A percentile compares a stretch with the other conserved stretches of the same genome.
Evolutionary conservation across 2,797 vertebrate species (phyloP).

Genomic region (Eutrigla gurnardus): DNA sequence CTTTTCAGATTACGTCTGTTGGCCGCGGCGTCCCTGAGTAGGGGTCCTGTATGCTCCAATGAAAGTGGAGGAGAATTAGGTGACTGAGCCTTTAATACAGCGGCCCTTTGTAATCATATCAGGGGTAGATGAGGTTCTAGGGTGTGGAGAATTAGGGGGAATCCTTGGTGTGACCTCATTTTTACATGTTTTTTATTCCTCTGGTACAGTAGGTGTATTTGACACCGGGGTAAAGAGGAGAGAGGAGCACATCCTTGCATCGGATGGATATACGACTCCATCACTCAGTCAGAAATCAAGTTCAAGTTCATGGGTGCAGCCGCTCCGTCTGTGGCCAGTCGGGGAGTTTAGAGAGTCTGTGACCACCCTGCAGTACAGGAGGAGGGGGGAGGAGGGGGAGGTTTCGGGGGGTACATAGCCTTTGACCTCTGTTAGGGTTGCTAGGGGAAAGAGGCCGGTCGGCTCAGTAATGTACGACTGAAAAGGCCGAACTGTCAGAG

Average conservation of each 20-base stretch:
- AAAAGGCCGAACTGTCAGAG: conserved; percentile 96
- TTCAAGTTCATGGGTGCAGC: conserved; percentile 82
- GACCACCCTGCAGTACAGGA: conserved; percentile 62
- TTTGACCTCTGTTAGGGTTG: conserved; percentile 89
- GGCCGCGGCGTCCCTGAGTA: conserved; percentile 54
- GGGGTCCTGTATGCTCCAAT: conserved; percentile 69
- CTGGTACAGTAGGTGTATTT: not conserved
- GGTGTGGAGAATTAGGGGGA: conserved; percentile 53
- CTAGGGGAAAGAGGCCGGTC: conserved; percentile 91
- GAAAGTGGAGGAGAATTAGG: conserved; percentile 75
- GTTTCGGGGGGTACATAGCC: conserved; percentile 70
- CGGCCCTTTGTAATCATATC: conserved; percentile 74
- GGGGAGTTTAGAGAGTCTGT: conserved; percentile 53
- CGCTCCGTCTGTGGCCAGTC: conserved; percentile 61
- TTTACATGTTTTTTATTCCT: conserved; percentile 18
- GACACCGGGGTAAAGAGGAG: not conserved
- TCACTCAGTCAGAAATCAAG: conserved; percentile 61
- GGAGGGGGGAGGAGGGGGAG: conserved; percentile 34
- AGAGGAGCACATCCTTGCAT: not conserved
- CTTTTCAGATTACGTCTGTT: conserved; percentile 79
- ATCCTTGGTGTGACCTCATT: conserved; percentile 68
- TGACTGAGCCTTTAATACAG: conserved; percentile 80
- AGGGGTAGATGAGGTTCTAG: conserved; percentile 62
- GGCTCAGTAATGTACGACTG: conserved; percentile 90
- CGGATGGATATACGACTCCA: not conserved